Conservation (phyloP, 2,888 invertebrate genomes). For the Anthophora plumipes region DNA sequence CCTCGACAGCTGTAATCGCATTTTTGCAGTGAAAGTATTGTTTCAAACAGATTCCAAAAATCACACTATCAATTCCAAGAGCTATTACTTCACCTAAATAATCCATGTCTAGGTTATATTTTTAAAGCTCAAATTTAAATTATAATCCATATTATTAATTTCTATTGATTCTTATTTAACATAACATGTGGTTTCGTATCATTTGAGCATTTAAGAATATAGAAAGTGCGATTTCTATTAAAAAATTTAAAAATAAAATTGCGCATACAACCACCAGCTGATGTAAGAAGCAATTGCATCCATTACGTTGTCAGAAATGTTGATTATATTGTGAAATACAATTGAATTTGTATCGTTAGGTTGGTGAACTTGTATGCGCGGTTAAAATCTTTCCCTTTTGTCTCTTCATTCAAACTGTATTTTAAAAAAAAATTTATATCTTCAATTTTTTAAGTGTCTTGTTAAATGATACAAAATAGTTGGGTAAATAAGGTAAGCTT, state of each 20-base stretch:
- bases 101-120: slow-evolving; percentile 87
- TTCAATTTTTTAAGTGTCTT: not conserved
- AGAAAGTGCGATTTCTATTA: slow-evolving; percentile 37
- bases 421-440: not conserved
- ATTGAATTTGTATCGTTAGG: not conserved
- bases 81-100: slow-evolving; percentile 91
- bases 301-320: slow-evolving; percentile 29
- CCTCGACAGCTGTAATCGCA: slow-evolving; percentile 90
- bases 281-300: slow-evolving; percentile 23
- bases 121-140: slow-evolving; percentile 33
- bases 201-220: slow-evolving; percentile 5
- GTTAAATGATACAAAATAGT: not conserved
- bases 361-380: slow-evolving; percentile 25
- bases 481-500: not conserved
- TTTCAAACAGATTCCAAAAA: slow-evolving; percentile 90
- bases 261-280: not conserved
- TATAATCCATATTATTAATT: slow-evolving; percentile 39
- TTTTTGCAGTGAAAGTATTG: slow-evolving; percentile 91
- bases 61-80: slow-evolving; percentile 90
- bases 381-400: not conserved
- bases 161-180: slow-evolving; percentile 1
- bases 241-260: slow-evolving; percentile 19
- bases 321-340: not conserved
- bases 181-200: slow-evolving; percentile 19
- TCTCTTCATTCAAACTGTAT: not conserved